Conservation (phyloP, 2,113 vertebrate species). For the Oryzias melastigma region DNA sequence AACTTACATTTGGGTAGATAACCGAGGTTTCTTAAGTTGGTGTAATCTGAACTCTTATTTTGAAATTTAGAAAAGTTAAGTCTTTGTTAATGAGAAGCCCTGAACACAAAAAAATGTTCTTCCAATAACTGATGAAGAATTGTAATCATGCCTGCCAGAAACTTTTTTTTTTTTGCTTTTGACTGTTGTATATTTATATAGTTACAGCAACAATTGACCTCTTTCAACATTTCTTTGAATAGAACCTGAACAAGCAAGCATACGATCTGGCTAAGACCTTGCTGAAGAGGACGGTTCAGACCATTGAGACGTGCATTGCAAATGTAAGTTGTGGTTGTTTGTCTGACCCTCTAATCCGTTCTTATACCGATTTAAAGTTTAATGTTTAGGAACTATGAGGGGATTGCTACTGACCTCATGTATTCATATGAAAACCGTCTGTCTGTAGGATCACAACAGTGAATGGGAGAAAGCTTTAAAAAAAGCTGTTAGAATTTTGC, state of each 20-base stretch:
- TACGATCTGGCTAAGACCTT: slow-evolving; percentile 96
- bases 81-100: not conserved
- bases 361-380: too few relatives aligned
- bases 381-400: too few relatives aligned
- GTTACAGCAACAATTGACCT: not conserved
- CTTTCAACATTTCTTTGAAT: slow-evolving; percentile 50
- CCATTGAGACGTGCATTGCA: slow-evolving; percentile 96
- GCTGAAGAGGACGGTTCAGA: slow-evolving; percentile 96
- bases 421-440: too few relatives aligned
- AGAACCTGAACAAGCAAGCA: slow-evolving; percentile 99
- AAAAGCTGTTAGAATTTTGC: too few relatives aligned
- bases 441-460: too few relatives aligned
- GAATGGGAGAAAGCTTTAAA: too few relatives aligned
- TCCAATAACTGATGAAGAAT: too few relatives aligned
- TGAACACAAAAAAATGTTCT: too few relatives aligned
- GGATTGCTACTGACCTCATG: too few relatives aligned
- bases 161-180: not conserved
- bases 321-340: slow-evolving; percentile 81
- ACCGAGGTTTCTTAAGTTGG: not conserved
- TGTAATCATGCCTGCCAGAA: not conserved
- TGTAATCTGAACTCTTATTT: not conserved
- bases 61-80: not conserved
- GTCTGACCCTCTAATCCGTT: not conserved
- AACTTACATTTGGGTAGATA: too few relatives aligned
- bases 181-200: not conserved